Percentiles rank a stretch among this genome's conserved stretches.
These are phyloP conservation scores for Terrapene triunguis DNA, from an alignment of 2,113 vertebrate genomes.

Conservation along the genomic window DNA sequence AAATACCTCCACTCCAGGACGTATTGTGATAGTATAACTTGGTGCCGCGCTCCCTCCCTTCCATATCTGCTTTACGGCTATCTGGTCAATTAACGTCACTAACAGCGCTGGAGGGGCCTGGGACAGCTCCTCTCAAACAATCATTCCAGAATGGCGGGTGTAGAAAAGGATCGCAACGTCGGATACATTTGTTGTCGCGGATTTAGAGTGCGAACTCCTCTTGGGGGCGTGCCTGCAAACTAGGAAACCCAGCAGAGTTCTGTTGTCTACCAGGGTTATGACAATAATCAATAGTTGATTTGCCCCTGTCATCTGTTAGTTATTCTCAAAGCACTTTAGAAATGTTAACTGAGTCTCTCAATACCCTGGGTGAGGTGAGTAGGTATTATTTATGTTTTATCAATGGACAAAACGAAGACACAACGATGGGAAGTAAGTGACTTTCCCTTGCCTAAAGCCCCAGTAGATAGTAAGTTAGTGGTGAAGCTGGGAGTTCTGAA, in stretches of 20 bases:
- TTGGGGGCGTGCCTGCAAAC: not conserved
- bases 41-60: rapidly evolving
- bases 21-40: not conserved
- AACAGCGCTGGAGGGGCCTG: not conserved
- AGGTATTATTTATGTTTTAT: not conserved
- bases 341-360: not conserved
- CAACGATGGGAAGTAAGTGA: not conserved
- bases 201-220: not conserved
- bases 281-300: not conserved
- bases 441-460: not conserved
- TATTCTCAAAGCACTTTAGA: not conserved
- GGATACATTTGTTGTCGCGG: rapidly evolving
- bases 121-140: rapidly evolving
- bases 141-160: not conserved
- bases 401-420: not conserved
- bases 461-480: not conserved
- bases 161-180: not conserved
- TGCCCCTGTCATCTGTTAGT: not conserved
- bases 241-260: not conserved
- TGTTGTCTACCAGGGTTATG: not conserved
- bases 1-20: not conserved
- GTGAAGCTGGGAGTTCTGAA: not conserved
- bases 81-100: not conserved
- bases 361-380: not conserved
- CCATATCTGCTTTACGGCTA: not conserved